Evolutionary conservation across 1,140 invertebrate species (phyloP), one percentile per base, ranked within the genome.

Genomic region (Palaemon carinicauda): DNA sequence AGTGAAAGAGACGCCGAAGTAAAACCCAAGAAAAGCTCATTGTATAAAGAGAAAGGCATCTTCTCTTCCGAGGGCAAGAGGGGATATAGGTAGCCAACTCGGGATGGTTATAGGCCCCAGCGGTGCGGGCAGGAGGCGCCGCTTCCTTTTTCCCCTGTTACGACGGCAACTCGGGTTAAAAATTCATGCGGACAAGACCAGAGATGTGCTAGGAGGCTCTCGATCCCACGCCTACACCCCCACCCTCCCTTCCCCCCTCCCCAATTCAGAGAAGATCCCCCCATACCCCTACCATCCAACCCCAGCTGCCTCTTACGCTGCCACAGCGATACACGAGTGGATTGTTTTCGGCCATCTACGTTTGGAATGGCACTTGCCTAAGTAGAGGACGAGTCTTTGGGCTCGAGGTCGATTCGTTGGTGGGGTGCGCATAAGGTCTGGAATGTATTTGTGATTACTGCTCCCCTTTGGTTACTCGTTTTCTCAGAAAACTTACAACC

Each of bases 111-210:
- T 83, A 53, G 69, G 81, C 53, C 81, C 81, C 73, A 50, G 53
- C 60, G 81, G 81, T 77, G 73, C 52, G 24, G 17, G 52, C 2
- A 17, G 51, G 52, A 9, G 17, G 29, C 17, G 71, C 73, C n/a
- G 81, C 52, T 56, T 41, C 27, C 71, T 56, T 31, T 83, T 83
- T 75, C 81, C 27, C 27, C 71, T 56, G 41, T 83, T 83, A 83
- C 81, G 81, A 83, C 51, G 73, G 71, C 81, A 83, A 83, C 81
- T 73, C n/a, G n/a, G 52, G 81, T 83, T 83, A 83, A 83, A 83
- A 83, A 83, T 83, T 83, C 81, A 83, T 83, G 71, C 27, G 17
- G 51, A 83, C 73, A 73, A 53, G 24, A 41, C 73, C 69, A 60
- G 71, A 60, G 71, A 83, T 74, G 81, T 24, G 71, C 60, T 33